A percentile compares a stretch with the other conserved stretches of the same genome.
Evolutionary conservation across 2,888 invertebrate species (phyloP).

Genomic region (Cheilosia vulpina): DNA sequence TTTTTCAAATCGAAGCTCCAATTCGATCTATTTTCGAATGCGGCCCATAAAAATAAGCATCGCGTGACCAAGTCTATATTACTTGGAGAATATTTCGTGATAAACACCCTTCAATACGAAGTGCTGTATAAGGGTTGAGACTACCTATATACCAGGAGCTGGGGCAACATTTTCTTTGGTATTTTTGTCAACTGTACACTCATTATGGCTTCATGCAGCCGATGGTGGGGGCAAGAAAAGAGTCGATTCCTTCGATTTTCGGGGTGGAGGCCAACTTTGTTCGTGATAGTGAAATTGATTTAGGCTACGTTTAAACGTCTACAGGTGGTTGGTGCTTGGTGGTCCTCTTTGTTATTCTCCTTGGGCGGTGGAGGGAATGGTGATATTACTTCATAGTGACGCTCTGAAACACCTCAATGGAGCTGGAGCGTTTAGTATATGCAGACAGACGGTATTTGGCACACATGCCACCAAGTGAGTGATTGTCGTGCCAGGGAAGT

Average conservation of each 20-base stretch:
- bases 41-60: conserved; percentile 40
- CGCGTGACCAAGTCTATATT: conserved; percentile 53
- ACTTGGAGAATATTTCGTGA: conserved; percentile 35
- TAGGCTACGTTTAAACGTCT: conserved; percentile 10
- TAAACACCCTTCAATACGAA: conserved; percentile 68
- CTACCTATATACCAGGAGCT: conserved; percentile 21
- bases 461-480: neutral
- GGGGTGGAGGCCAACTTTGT: conserved; percentile 8
- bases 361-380: conserved; percentile 6
- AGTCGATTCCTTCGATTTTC: neutral
- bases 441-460: conserved; percentile 4
- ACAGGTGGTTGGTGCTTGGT: conserved; percentile 62
- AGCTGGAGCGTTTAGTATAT: conserved; percentile 10
- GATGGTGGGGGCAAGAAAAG: neutral
- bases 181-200: conserved; percentile 62
- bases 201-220: conserved; percentile 34
- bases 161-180: conserved; percentile 59
- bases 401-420: conserved; percentile 46
- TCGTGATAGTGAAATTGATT: conserved; percentile 69
- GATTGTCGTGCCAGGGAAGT: conserved; percentile 54
- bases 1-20: conserved; percentile 46
- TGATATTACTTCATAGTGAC: conserved; percentile 40
- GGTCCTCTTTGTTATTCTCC: conserved; percentile 12
- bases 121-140: conserved; percentile 6
- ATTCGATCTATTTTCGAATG: conserved; percentile 55